These are phyloP conservation scores for Pyralis farinalis DNA, from an alignment of 2,888 invertebrate genomes.

Conservation along the genomic window DNA sequence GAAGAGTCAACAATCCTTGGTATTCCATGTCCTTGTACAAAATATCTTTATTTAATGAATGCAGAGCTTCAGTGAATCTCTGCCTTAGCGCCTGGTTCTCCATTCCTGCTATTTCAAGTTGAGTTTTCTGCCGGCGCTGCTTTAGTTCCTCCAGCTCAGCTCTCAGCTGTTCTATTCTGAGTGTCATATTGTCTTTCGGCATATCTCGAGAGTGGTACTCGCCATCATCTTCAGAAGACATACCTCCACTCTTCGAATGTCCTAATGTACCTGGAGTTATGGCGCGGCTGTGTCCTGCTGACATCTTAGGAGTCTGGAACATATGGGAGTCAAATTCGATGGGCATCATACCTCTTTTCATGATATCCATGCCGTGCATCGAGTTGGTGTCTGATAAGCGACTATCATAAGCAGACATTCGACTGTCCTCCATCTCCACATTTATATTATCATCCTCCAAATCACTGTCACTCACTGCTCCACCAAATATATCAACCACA, in stretches of 20 bases:
- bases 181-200: slow-evolving; percentile 76
- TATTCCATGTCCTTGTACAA: slow-evolving; percentile 88
- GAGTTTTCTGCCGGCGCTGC: slow-evolving; percentile 87
- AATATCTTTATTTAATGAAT: slow-evolving; percentile 89
- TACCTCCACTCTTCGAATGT: slow-evolving; percentile 33
- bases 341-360: slow-evolving; percentile 37
- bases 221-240: slow-evolving; percentile 56
- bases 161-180: slow-evolving; percentile 86
- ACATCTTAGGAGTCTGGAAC: slow-evolving; percentile 43
- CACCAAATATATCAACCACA: slow-evolving; percentile 92
- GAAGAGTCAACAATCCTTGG: slow-evolving; percentile 60
- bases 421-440: slow-evolving; percentile 90
- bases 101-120: slow-evolving; percentile 90
- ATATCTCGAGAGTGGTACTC: slow-evolving; percentile 49
- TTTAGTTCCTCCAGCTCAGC: slow-evolving; percentile 88
- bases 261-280: slow-evolving; percentile 33
- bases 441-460: slow-evolving; percentile 88
- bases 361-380: slow-evolving; percentile 44
- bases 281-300: slow-evolving; percentile 32
- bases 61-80: slow-evolving; percentile 90
- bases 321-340: slow-evolving; percentile 62
- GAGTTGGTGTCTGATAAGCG: slow-evolving; percentile 83
- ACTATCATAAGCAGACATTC: slow-evolving; percentile 87
- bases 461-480: slow-evolving; percentile 94
- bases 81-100: slow-evolving; percentile 92